phyloP scores from a whole-genome alignment of 2,888 invertebrate species.

The Ferdinandea cuprea region DNA sequence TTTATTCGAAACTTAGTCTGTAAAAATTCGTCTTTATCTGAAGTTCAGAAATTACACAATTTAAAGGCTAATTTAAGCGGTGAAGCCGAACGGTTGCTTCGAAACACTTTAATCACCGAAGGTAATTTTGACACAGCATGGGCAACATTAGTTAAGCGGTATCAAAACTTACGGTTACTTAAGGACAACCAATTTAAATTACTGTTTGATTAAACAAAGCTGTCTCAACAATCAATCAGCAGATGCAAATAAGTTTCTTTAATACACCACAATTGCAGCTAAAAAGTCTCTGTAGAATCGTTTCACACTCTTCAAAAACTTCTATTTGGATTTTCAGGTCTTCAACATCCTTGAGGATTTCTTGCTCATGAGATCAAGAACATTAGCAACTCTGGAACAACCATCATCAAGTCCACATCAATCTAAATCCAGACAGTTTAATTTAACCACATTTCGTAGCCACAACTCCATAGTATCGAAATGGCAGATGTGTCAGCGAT shows the following conservation, averaged over 20 bases:
- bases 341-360: background rate
- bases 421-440: background rate
- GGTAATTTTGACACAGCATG: background rate
- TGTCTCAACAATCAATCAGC: background rate
- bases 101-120: background rate
- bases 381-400: background rate
- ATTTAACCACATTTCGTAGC: background rate
- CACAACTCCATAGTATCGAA: background rate
- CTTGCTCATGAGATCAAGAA: background rate
- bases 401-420: background rate
- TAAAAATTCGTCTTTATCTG: background rate
- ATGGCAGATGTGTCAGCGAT: background rate
- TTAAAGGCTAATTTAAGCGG: background rate
- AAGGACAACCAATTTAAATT: too few species aligned
- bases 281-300: conserved; percentile 1
- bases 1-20: too few species aligned
- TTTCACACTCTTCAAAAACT: conserved; percentile 36
- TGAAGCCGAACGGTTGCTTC: too few species aligned
- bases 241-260: background rate
- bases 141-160: too few species aligned
- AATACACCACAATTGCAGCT: conserved; percentile 5
- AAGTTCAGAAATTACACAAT: background rate
- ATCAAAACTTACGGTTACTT: too few species aligned
- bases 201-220: background rate
- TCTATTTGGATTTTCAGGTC: conserved; percentile 1